Percentiles rank a stretch among this genome's conserved stretches.
Conservation (phyloP, 2,888 invertebrate genomes). For the Smittia aterrima region DNA sequence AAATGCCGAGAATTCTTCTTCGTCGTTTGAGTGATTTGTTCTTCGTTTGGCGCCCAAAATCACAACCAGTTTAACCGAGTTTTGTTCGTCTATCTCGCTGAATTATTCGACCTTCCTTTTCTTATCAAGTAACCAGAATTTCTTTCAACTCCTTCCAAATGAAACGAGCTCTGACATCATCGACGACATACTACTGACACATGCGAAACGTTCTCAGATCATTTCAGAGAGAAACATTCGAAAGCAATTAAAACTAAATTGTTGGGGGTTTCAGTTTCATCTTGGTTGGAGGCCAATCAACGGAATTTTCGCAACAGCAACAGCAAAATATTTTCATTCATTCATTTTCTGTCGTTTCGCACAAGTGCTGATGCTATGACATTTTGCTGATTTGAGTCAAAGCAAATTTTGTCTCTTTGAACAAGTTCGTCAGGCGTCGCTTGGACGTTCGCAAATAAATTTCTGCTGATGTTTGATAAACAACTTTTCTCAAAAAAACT, state of each 20-base stretch:
- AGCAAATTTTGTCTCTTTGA: too few relatives aligned
- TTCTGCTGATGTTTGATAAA: too few relatives aligned
- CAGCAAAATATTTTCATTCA: constrained; percentile 1
- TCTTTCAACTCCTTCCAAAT: background rate
- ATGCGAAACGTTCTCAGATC: background rate
- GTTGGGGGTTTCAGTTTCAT: background rate
- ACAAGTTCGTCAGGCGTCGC: too few relatives aligned
- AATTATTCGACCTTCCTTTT: background rate
- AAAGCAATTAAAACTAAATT: background rate
- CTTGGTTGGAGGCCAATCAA: background rate
- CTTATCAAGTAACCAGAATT: background rate
- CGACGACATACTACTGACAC: background rate
- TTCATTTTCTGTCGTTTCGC: background rate
- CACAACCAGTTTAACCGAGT: background rate
- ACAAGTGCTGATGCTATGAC: too few relatives aligned
- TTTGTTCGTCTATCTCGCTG: background rate
- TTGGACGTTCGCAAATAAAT: too few relatives aligned
- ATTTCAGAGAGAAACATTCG: background rate
- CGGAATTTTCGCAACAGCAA: background rate
- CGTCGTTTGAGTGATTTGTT: background rate
- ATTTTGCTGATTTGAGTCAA: too few relatives aligned
- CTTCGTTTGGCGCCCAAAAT: background rate
- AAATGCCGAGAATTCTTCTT: background rate
- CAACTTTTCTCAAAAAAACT: too few relatives aligned
- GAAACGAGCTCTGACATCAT: background rate